Evolutionary conservation across 2,113 vertebrate genomes (phyloP).

Genomic region (Chionis minor): DNA sequence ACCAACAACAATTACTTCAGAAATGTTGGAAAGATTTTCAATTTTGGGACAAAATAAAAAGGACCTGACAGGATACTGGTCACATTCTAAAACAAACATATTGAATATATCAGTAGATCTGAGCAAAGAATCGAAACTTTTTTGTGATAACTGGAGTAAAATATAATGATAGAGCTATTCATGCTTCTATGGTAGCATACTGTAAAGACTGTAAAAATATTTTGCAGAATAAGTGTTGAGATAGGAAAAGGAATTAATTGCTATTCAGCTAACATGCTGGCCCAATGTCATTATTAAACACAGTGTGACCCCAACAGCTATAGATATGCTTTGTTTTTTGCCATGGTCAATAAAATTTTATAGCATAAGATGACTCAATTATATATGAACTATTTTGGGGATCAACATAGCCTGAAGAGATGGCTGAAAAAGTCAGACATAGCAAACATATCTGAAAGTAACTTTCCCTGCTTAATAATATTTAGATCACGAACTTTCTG

Average conservation of each 20-base stretch:
- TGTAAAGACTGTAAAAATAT: background rate
- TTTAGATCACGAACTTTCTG: background rate
- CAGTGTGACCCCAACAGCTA: background rate
- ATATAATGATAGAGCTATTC: background rate
- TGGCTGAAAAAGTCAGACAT: background rate
- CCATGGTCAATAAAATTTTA: background rate
- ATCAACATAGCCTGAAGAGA: background rate
- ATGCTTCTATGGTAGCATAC: background rate
- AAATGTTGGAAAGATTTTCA: background rate
- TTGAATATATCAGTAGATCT: background rate
- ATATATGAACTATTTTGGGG: background rate
- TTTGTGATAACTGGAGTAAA: background rate
- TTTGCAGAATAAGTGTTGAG: background rate
- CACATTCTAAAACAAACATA: background rate
- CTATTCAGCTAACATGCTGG: background rate
- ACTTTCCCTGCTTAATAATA: background rate
- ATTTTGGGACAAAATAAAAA: background rate
- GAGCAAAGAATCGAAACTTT: background rate
- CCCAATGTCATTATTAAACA: background rate
- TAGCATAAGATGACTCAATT: background rate
- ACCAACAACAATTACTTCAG: background rate
- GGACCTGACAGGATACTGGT: background rate
- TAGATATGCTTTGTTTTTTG: background rate
- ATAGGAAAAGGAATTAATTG: background rate
- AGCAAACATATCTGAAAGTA: background rate